Conservation (phyloP, 2,888 invertebrate genomes). For the Clanis bilineata region DNA sequence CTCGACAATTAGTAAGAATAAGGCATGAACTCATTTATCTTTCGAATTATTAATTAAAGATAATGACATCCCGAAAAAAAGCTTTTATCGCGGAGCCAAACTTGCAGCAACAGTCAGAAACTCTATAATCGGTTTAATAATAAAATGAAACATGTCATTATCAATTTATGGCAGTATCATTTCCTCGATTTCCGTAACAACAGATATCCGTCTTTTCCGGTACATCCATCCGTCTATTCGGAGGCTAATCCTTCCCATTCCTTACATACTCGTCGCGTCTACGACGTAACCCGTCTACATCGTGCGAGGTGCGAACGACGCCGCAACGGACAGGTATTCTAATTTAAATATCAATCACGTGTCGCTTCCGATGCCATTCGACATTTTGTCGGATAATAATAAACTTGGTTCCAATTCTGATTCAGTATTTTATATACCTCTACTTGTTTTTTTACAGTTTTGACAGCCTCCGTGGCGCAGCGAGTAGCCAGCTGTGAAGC, state of each 20-base stretch:
- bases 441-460: no score
- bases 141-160: no score
- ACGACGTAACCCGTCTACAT: neutral
- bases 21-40: no score
- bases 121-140: no score
- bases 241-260: neutral
- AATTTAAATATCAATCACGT: slow-evolving; percentile 11
- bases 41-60: no score
- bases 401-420: neutral
- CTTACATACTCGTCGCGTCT: neutral
- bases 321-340: slow-evolving; percentile 17
- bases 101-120: no score
- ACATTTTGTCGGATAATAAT: neutral
- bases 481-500: no score
- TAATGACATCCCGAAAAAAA: no score
- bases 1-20: no score
- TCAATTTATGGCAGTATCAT: no score
- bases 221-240: neutral
- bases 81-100: no score
- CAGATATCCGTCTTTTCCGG: neutral
- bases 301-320: slow-evolving; percentile 14
- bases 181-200: neutral
- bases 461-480: no score
- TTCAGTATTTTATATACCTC: neutral
- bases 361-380: neutral